phyloP scores from a whole-genome alignment of 2,113 vertebrate genomes.

The Nerophis lumbriciformis region DNA sequence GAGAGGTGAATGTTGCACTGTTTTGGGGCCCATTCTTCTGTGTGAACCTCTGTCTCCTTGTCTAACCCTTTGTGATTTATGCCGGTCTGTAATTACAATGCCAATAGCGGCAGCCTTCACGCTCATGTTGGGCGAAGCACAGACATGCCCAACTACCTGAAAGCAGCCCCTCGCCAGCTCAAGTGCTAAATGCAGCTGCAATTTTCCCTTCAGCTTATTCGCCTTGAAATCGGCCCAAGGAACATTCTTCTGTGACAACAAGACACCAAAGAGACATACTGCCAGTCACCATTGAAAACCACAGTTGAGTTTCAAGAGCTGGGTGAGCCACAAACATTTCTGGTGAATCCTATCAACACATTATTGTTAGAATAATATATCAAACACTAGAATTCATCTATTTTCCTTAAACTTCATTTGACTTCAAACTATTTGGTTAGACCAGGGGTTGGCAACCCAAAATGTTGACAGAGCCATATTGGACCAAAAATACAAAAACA shows the following conservation, averaged over 20 bases:
- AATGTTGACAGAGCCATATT: too few relatives aligned
- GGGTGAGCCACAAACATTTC: constrained; percentile 28
- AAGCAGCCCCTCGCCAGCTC: constrained; percentile 30
- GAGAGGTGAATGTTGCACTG: constrained; percentile 46
- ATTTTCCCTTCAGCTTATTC: constrained; percentile 59
- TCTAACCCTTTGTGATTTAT: constrained; percentile 54
- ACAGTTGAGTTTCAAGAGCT: constrained; percentile 7
- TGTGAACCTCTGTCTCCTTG: constrained; percentile 1
- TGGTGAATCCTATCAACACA: constrained; percentile 18
- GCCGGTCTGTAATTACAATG: constrained; percentile 57
- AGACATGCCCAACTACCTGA: constrained; percentile 61
- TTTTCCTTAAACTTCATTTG: too few relatives aligned
- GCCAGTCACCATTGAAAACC: constrained; percentile 44
- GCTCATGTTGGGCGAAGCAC: constrained; percentile 59
- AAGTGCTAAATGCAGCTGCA: constrained; percentile 42
- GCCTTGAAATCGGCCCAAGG: constrained; percentile 44
- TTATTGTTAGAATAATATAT: too few relatives aligned
- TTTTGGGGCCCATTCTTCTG: constrained; percentile 33
- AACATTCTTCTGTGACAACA: constrained; percentile 61
- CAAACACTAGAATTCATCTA: too few relatives aligned
- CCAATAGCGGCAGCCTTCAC: constrained; percentile 49
- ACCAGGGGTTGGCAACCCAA: too few relatives aligned
- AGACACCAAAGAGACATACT: constrained; percentile 32
- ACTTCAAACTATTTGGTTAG: too few relatives aligned
- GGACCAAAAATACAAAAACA: too few relatives aligned